Evolutionary conservation across 2,888 invertebrate genomes (phyloP), one percentile per base, ranked within the genome.

Genomic region (Drosophila neotestacea): DNA sequence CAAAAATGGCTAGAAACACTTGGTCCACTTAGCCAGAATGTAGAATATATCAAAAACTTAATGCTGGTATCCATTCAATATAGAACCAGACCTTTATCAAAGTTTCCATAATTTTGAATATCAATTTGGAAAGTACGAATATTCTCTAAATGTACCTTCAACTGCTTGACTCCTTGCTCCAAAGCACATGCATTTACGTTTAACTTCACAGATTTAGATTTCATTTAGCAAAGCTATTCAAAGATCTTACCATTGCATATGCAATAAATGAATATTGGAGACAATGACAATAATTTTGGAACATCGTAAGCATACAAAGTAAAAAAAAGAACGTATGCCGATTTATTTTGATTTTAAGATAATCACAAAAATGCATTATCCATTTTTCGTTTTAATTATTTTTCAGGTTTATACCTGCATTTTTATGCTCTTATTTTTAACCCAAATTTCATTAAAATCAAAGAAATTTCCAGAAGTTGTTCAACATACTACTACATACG

Each of bases 21-120:
- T 75, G 68, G 32, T 77, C 76, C 61, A 76, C 30, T 71, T 75
- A 63, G 59, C 42, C 22, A 32, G 13, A 38, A 48, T 16, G 22
- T 32, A 11, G 27, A 13, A 9, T 50, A 4, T 13, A 27, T 27
- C 4, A 27, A 3, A 0, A 44, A 11, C 44, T 44, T 1, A 11
- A 44, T 27, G 22, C 39, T 41, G n/a, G 22, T n/a, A 16, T 22
- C 11, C 6, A 22, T 30, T 7, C 22, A 42, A 7, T 3, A 6
- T 46, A 11, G 44, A n/a, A 22, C 4, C 10, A 44, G n/a, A 11
- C 11, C 5, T 44, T 27, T 11, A 44, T 13, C 36, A 10, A 36
- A 10, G 9, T 9, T 11, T 36, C n/a, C 27, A 27, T 11, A 27
- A 27, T 59, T 30, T 41, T 41, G n/a, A 7, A n/a, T n/a, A 36